Evolutionary conservation across 2,797 vertebrate genomes (phyloP).

Genomic region (Phoeniculus purpureus): DNA sequence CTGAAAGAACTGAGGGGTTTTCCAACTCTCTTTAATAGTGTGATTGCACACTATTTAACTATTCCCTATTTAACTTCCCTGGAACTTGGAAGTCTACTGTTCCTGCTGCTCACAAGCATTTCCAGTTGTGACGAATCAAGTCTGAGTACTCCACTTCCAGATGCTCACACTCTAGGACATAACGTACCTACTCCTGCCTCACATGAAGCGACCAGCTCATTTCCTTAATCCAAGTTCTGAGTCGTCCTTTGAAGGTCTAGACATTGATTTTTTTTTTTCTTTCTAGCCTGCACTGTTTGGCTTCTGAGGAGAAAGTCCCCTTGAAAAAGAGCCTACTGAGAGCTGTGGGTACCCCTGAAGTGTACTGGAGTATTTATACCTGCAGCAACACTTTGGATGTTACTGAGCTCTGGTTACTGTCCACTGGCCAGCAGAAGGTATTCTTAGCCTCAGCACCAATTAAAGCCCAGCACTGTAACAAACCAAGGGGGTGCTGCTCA

Average conservation of each 20-base stretch:
- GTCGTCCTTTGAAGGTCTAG: not conserved
- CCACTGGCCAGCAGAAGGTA: not conserved
- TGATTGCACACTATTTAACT: fast-evolving
- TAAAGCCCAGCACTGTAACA: fast-evolving
- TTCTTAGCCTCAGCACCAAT: not conserved
- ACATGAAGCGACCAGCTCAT: not conserved
- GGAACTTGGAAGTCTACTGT: not conserved
- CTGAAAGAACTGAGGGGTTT: not conserved
- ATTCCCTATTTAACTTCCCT: not conserved
- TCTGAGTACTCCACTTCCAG: not conserved
- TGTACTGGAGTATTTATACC: fast-evolving
- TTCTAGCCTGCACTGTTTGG: not conserved
- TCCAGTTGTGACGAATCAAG: not conserved
- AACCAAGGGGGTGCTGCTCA: not conserved
- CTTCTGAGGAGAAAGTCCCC: not conserved
- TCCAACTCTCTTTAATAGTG: not conserved
- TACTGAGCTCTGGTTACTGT: not conserved
- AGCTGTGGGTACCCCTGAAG: not conserved
- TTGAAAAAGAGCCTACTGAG: not conserved
- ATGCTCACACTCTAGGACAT: not conserved
- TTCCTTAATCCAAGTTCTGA: not conserved
- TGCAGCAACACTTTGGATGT: not conserved
- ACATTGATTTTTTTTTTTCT: not conserved
- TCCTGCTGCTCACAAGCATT: not conserved
- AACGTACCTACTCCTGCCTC: not conserved